Conservation (phyloP, 64 coral and sea anemone genomes). For the Platygyra sinensis region DNA sequence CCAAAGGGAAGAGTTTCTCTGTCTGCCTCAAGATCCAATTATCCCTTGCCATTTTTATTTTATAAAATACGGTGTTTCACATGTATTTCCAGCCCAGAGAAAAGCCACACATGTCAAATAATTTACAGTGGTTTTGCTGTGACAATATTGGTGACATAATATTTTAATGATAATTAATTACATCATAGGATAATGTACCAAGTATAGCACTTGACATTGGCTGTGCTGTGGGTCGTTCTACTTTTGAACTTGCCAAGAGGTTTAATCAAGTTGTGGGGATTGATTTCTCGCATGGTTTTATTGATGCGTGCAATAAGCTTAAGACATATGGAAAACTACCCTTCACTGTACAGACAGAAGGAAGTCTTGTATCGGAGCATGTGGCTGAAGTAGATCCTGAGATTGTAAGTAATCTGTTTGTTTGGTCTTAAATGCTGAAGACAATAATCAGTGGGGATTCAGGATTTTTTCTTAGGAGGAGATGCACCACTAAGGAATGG, state of each 20-base stretch:
- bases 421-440: background rate
- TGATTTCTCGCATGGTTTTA: slow-evolving; percentile 51
- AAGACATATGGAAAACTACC: slow-evolving; percentile 52
- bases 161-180: background rate
- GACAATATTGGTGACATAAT: too few relatives aligned
- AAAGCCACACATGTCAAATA: too few relatives aligned
- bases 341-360: slow-evolving; percentile 62
- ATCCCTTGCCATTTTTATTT: too few relatives aligned
- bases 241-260: slow-evolving; percentile 58
- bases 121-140: too few relatives aligned
- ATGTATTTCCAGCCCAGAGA: too few relatives aligned
- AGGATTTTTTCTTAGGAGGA: too few relatives aligned
- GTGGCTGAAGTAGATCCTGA: slow-evolving; percentile 33
- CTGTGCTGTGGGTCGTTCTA: slow-evolving; percentile 57
- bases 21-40: too few relatives aligned
- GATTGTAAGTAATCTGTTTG: slow-evolving; percentile 40
- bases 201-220: slow-evolving; percentile 61
- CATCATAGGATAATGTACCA: slow-evolving; percentile 33
- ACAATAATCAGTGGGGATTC: too few relatives aligned
- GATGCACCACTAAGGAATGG: too few relatives aligned
- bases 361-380: slow-evolving; percentile 54
- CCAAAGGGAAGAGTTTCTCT: too few relatives aligned
- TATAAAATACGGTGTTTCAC: too few relatives aligned
- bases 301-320: slow-evolving; percentile 26
- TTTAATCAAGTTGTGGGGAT: slow-evolving; percentile 69